phyloP scores from a whole-genome alignment of 2,113 vertebrate species.

The Megalops atlanticus region DNA sequence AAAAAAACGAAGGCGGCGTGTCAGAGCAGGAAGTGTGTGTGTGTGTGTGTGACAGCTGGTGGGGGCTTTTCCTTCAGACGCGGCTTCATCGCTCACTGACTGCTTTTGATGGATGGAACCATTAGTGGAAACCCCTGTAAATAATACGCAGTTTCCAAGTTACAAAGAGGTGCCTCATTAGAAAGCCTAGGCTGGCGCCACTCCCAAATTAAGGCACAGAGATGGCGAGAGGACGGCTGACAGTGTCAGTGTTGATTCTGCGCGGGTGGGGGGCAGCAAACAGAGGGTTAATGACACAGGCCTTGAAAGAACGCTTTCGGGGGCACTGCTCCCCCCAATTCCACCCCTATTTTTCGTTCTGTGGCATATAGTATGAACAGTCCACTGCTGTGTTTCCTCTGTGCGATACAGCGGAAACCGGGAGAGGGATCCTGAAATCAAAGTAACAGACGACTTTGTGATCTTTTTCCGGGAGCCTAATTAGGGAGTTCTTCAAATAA shows the following conservation, averaged over 20 bases:
- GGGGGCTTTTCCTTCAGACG: background rate
- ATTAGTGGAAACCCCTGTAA: slow-evolving; percentile 30
- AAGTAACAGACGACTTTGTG: slow-evolving; percentile 9
- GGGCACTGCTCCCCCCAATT: background rate
- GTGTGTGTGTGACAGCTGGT: background rate
- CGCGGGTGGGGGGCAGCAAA: background rate
- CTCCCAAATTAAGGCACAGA: slow-evolving; percentile 14
- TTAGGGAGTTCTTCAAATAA: slow-evolving; percentile 19
- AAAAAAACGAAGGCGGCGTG: no score
- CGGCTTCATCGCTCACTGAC: background rate
- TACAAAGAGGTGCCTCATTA: slow-evolving; percentile 25
- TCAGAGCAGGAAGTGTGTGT: no score
- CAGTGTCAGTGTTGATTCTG: background rate
- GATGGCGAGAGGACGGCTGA: background rate
- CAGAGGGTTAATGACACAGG: slow-evolving; percentile 4
- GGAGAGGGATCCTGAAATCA: background rate
- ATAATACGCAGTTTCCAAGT: slow-evolving; percentile 10
- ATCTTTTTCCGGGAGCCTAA: background rate
- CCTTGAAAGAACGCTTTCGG: background rate
- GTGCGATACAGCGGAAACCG: background rate
- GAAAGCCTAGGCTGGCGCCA: background rate
- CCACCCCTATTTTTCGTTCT: background rate
- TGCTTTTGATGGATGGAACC: slow-evolving; percentile 33
- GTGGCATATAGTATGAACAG: background rate
- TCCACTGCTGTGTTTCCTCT: slow-evolving; percentile 1